Evolutionary conservation across 2,888 invertebrate species (phyloP).

Genomic region (Druceiella hillmani): DNA sequence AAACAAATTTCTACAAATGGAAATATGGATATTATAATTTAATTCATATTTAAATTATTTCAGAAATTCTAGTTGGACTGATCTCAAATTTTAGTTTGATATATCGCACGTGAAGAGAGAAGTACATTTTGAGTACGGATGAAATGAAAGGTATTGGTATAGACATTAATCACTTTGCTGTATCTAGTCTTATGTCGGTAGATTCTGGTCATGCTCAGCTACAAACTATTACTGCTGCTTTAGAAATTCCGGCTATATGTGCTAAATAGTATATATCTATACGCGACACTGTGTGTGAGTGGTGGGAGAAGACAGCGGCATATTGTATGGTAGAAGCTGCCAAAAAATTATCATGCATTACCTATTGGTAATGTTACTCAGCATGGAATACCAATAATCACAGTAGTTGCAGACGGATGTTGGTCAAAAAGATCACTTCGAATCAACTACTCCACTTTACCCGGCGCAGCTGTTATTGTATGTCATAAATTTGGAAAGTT

Average conservation of each 20-base stretch:
- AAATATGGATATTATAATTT: too few relatives aligned
- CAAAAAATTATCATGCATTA: slow-evolving; percentile 16
- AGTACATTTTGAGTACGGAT: too few relatives aligned
- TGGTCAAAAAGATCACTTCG: slow-evolving; percentile 14
- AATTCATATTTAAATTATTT: too few relatives aligned
- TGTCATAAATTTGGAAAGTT: slow-evolving; percentile 3
- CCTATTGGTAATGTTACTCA: slow-evolving; percentile 14
- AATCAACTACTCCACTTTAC: slow-evolving; percentile 5
- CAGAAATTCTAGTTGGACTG: too few relatives aligned
- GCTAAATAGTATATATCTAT: slow-evolving; percentile 8
- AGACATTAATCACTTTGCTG: too few relatives aligned
- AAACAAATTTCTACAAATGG: too few relatives aligned
- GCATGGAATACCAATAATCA: slow-evolving; percentile 15
- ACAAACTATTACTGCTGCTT: slow-evolving; percentile 7
- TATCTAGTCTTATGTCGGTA: too few relatives aligned
- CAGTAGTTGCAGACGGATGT: slow-evolving; percentile 15
- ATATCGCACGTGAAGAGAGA: too few relatives aligned
- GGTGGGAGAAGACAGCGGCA: slow-evolving; percentile 13
- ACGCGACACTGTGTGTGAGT: slow-evolving; percentile 10
- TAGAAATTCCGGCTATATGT: slow-evolving; percentile 9
- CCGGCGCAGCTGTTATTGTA: slow-evolving; percentile 1
- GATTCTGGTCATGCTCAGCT: too few relatives aligned
- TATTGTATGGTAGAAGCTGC: slow-evolving; percentile 16
- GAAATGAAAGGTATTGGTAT: too few relatives aligned
- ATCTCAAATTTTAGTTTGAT: too few relatives aligned